Base-by-base conservation (phyloP, 2,797 vertebrate species). In the Delichon dasypus region DNA sequence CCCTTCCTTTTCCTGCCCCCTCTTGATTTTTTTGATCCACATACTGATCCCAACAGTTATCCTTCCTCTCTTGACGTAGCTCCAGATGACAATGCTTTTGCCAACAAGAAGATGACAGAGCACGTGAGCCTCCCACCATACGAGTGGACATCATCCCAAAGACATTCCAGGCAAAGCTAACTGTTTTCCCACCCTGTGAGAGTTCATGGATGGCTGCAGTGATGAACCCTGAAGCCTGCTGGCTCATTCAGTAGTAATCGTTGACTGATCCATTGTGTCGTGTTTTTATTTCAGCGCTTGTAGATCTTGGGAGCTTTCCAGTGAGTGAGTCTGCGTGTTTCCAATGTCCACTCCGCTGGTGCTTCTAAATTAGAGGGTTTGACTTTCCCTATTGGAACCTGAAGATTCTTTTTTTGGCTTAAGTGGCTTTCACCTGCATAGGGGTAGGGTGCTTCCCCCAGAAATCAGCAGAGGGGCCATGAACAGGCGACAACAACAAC, bases 261-360 rank as follows among this genome's bases (percentile, higher is more conserved):
- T 81, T 93, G 85, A 94, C 91, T 86, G 93, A 94, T 94, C 88
- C 45, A 25, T 88, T 84, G 74, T 94, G 94, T 95, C 91, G 91
- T 94, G 90, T 96, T 96, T 96, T 94, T 70, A 90, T 96, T 94
- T 89, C 89, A 83, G 65, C 2, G 0, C 85, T 83, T 86, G 88
- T 93, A 75, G 89, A 32, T 62, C 73, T 93, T 94, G 93, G 93
- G 88, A 81, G 51, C 51, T 81, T 94, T 95, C 93, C 93, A 94
- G 85, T 45, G 89, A 84, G 60, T 61, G 34, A 91, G n/a, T 48
- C 60, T 70, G 62, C 22, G 3, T 72, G 79, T 54, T 86, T 60
- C 51, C 51, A 30, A 19, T n/a, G 48, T 79, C 71, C 77, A 76
- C 55, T 29, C 70, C 0, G 1, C 40, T 38, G 58, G 17, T 60